Evolutionary conservation across 1,140 invertebrate genomes (phyloP).

Genomic region (Amyelois transitella): DNA sequence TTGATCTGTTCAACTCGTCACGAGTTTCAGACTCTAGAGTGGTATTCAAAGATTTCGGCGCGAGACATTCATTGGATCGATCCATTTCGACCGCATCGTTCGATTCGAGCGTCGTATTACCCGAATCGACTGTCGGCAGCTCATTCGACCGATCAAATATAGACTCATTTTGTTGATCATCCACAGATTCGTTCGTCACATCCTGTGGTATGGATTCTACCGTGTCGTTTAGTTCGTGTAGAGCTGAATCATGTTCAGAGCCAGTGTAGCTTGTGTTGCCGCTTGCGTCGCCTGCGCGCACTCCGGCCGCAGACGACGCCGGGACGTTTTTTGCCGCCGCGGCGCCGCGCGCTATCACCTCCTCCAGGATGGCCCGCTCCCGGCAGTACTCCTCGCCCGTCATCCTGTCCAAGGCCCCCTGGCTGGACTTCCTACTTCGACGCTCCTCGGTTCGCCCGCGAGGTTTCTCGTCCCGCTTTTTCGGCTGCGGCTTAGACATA

Average conservation of each 20-base stretch:
- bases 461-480: conserved; percentile 31
- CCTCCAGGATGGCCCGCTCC: conserved; percentile 46
- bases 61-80: conserved; percentile 62
- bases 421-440: conserved; percentile 18
- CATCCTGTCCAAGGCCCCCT: conserved; percentile 45
- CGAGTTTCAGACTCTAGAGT: conserved; percentile 43
- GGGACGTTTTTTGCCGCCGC: conserved; percentile 66
- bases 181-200: conserved; percentile 22
- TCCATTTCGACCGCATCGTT: conserved; percentile 27
- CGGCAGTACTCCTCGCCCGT: conserved; percentile 36
- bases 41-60: conserved; percentile 38
- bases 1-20: conserved; percentile 62
- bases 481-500: conserved; percentile 60
- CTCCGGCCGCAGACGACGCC: conserved; percentile 64
- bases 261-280: conserved; percentile 27
- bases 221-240: not conserved
- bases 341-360: conserved; percentile 48
- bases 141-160: conserved; percentile 10
- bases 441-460: conserved; percentile 21
- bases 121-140: conserved; percentile 21
- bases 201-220: conserved; percentile 9
- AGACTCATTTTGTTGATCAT: conserved; percentile 15
- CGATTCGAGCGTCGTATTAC: conserved; percentile 33
- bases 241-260: conserved; percentile 11
- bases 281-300: conserved; percentile 59